These are phyloP conservation scores for Drosophila fungiperda DNA, from an alignment of 2,888 invertebrate species.

Conservation along the genomic window DNA sequence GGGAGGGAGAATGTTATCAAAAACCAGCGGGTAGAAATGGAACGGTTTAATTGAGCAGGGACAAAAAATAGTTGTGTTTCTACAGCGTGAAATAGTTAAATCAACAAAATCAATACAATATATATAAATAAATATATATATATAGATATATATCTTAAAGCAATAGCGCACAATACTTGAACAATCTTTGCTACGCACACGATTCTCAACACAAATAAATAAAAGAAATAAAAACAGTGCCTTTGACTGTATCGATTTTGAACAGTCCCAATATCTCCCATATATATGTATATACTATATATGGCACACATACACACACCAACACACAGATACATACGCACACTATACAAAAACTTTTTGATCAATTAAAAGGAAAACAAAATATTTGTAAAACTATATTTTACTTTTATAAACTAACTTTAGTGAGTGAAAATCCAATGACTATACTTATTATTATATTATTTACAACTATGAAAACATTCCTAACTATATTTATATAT, in stretches of 20 bases:
- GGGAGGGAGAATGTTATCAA: neutral
- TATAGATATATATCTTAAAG: neutral
- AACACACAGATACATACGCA: constrained; percentile 39
- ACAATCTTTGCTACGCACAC: constrained; percentile 39
- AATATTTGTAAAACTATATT: neutral
- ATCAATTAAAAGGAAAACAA: neutral
- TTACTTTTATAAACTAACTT: constrained; percentile 2
- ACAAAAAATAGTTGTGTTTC: constrained; percentile 61
- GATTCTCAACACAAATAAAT: constrained; percentile 36
- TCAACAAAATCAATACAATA: constrained; percentile 6
- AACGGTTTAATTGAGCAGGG: constrained; percentile 71
- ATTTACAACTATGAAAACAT: constrained; percentile 43
- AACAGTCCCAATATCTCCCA: constrained; percentile 41
- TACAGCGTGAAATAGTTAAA: constrained; percentile 67
- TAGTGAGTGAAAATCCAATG: constrained; percentile 38
- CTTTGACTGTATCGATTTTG: constrained; percentile 66
- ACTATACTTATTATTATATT: constrained; percentile 41
- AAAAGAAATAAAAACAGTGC: constrained; percentile 68
- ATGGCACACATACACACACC: constrained; percentile 12
- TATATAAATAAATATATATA: neutral
- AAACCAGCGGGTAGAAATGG: constrained; percentile 15
- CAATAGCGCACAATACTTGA: constrained; percentile 36
- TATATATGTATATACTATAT: constrained; percentile 21
- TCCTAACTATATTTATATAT: constrained; percentile 45
- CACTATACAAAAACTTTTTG: neutral